These are phyloP conservation scores for Lampropteryx suffumata DNA, from an alignment of 2,888 invertebrate genomes.

Conservation along the genomic window DNA sequence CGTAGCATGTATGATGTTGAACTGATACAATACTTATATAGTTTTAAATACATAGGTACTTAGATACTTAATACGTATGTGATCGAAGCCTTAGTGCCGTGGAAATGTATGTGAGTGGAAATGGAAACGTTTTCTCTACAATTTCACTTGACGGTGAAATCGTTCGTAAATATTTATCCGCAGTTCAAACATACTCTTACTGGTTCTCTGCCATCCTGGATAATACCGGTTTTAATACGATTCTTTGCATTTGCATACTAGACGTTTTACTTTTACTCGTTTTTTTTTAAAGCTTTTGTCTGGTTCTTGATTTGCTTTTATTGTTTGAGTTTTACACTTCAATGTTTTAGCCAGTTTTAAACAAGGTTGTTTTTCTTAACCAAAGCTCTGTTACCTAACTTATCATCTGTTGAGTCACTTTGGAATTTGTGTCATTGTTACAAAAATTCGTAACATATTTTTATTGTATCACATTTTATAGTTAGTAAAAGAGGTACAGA, in stretches of 20 bases:
- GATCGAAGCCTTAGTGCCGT: slow-evolving; percentile 4
- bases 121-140: slow-evolving; percentile 28
- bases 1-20: too few relatives aligned
- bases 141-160: slow-evolving; percentile 31
- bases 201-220: slow-evolving; percentile 11
- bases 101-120: slow-evolving; percentile 23
- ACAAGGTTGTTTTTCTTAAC: neutral
- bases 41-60: too few relatives aligned
- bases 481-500: neutral
- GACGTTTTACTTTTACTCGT: slow-evolving; percentile 29
- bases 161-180: slow-evolving; percentile 14
- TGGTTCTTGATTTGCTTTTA: slow-evolving; percentile 21
- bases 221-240: slow-evolving; percentile 24
- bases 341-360: neutral
- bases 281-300: slow-evolving; percentile 19
- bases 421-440: neutral
- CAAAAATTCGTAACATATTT: neutral
- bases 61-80: too few relatives aligned
- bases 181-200: slow-evolving; percentile 18
- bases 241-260: slow-evolving; percentile 34
- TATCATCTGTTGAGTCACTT: neutral
- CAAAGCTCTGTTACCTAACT: neutral
- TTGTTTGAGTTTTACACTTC: slow-evolving; percentile 12
- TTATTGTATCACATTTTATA: neutral
- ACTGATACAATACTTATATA: too few relatives aligned